phyloP scores from a whole-genome alignment of 1,140 invertebrate genomes.

The Lordiphosa collinella region DNA sequence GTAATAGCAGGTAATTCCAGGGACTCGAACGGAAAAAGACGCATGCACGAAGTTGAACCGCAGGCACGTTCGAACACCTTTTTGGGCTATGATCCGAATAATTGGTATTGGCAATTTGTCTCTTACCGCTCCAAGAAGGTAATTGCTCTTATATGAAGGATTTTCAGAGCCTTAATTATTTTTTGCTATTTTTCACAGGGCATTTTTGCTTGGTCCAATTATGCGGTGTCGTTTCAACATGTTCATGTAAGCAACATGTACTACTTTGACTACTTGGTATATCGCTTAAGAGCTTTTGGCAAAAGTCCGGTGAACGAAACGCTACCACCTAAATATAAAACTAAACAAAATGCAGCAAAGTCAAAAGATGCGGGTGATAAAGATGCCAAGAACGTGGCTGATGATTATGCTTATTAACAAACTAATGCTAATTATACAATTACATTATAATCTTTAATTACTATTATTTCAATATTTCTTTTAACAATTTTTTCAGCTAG shows the following conservation, averaged over 20 bases:
- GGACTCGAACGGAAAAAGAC: conserved; percentile 7
- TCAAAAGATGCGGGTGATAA: not conserved
- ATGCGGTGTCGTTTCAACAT: not conserved
- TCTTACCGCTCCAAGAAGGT: not conserved
- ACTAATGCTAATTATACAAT: too few relatives aligned
- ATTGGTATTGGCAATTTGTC: conserved; percentile 13
- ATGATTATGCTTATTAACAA: too few relatives aligned
- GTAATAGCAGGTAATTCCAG: not conserved
- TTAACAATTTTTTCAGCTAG: too few relatives aligned
- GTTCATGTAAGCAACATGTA: not conserved
- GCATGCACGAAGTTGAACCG: conserved; percentile 6
- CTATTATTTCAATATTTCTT: too few relatives aligned
- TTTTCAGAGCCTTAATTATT: not conserved
- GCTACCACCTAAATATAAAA: not conserved
- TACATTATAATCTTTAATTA: too few relatives aligned
- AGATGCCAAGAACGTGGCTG: not conserved
- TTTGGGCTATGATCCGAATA: not conserved
- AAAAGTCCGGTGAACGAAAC: not conserved
- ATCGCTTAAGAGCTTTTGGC: not conserved
- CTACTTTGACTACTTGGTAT: not conserved
- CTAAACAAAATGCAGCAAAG: not conserved
- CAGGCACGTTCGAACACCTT: conserved; percentile 4
- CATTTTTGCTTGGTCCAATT: not conserved
- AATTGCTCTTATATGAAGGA: not conserved
- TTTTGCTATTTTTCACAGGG: not conserved